Evolutionary conservation across 2,113 vertebrate genomes (phyloP).

Genomic region (Butorides virescens): DNA sequence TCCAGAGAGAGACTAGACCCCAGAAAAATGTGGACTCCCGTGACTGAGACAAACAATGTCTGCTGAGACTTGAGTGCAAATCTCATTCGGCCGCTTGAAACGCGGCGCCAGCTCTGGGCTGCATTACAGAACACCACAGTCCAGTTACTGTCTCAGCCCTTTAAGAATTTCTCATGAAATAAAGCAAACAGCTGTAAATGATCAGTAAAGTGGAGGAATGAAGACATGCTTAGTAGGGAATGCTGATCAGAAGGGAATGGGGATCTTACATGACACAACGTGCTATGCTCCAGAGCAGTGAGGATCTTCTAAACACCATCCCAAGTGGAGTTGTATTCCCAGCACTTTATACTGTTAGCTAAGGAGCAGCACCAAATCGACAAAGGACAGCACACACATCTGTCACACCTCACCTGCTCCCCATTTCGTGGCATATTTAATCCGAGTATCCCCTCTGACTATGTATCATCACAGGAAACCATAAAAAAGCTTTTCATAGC

Average conservation of each 20-base stretch:
- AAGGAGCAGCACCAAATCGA: neutral
- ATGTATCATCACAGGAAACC: conserved; percentile 12
- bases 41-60: neutral
- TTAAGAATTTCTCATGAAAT: neutral
- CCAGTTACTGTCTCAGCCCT: neutral
- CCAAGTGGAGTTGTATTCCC: neutral
- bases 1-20: neutral
- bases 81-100: neutral
- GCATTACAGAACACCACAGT: neutral
- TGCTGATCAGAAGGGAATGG: neutral
- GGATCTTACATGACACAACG: neutral
- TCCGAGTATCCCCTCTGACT: neutral
- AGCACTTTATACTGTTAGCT: neutral
- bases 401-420: conserved; percentile 20
- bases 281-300: neutral
- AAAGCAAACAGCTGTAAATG: conserved; percentile 33
- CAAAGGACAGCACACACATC: neutral
- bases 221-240: conserved; percentile 7
- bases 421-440: neutral
- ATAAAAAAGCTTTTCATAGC: conserved; percentile 31
- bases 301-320: neutral
- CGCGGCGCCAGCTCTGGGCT: neutral
- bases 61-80: neutral
- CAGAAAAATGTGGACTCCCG: neutral
- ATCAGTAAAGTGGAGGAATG: neutral